A percentile compares a stretch with the other conserved stretches of the same genome.
These are phyloP conservation scores for Calliopum simillimum DNA, from an alignment of 2,888 invertebrate species.

Conservation along the genomic window DNA sequence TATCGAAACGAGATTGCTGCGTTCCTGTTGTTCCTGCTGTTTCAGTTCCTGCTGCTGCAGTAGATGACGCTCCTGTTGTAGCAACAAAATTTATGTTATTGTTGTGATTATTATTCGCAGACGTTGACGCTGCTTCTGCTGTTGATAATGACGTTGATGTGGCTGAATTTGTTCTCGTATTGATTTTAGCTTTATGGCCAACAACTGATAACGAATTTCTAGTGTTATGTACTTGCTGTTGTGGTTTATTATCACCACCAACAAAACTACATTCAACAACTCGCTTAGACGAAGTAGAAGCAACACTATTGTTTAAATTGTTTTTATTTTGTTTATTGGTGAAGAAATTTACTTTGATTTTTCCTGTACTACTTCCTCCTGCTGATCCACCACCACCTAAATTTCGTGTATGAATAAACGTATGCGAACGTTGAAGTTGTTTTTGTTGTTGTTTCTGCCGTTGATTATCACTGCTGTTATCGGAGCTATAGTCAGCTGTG, in stretches of 20 bases:
- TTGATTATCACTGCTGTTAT: conserved; percentile 45
- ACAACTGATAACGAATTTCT: conserved; percentile 49
- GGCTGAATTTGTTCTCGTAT: conserved; percentile 42
- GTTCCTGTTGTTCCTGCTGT: conserved; percentile 21
- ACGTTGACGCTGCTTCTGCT: conserved; percentile 36
- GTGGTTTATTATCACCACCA: conserved; percentile 43
- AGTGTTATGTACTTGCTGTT: conserved; percentile 39
- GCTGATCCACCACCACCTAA: too few species aligned
- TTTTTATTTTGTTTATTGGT: conserved; percentile 36
- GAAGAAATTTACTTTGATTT: conserved; percentile 27
- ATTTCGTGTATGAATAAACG: too few species aligned
- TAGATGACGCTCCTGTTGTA: conserved; percentile 30
- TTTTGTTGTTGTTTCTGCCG: conserved; percentile 34
- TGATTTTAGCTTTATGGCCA: conserved; percentile 48
- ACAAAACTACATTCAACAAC: conserved; percentile 45
- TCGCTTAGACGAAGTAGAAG: conserved; percentile 28
- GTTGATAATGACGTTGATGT: conserved; percentile 35
- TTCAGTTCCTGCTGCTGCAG: conserved; percentile 15
- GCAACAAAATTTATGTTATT: conserved; percentile 32
- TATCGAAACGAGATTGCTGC: conserved; percentile 43
- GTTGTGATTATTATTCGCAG: conserved; percentile 36
- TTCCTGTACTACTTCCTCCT: conserved; percentile 28
- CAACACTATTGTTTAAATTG: conserved; percentile 41
- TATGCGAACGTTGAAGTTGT: conserved; percentile 15
- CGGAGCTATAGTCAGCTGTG: conserved; percentile 45